Base-by-base conservation (phyloP, 2,888 invertebrate genomes). In the Prenolepis imparis region DNA sequence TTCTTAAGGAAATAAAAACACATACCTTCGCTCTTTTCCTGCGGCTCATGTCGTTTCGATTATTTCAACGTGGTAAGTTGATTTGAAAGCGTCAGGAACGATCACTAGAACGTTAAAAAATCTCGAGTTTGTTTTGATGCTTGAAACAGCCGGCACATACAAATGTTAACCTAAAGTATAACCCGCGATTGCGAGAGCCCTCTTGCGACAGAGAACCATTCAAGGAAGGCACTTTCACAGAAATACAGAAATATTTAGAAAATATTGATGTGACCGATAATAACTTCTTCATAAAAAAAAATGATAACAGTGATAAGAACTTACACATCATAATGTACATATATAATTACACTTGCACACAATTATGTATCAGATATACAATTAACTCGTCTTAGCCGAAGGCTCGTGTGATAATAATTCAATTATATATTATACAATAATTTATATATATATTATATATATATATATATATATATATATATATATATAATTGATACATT, bases 11-110 rank as follows among this genome's bases (percentile, higher is more conserved):
- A 48, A 36, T 59, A 48, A 48, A 48, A 9, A 48, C 24, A 77
- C 88, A 21, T 63, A 89, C 96, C 96, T 96, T 96, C 63, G 95
- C 94, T 88, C 96, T 95, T 92, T 96, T 96, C 85, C 96, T 95
- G 64, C 96, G 96, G 93, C 96, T 96, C 96, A 96, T 96, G 39
- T 85, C 39, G 85, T 21, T 52, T 52, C 8, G 48, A 11, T 87
- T 82, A 39, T 32, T 18, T 74, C 66, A 11, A n/a, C 57, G 21
- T 48, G 1, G 32, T 18, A 61, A 32, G 6, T 0, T 11, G 44
- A 67, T 75, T 75, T 24, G 83, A 86, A 83, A 41, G 18, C n/a
- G 52, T 52, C n/a, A 52, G n/a, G n/a, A 6, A 8, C 44, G 74
- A 84, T 84, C 66, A 70, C 61, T 84, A 11, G 18, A 12, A 28